These are phyloP conservation scores for Trochalopteron elliotii DNA, from an alignment of 2,113 vertebrate genomes.

Conservation along the genomic window DNA sequence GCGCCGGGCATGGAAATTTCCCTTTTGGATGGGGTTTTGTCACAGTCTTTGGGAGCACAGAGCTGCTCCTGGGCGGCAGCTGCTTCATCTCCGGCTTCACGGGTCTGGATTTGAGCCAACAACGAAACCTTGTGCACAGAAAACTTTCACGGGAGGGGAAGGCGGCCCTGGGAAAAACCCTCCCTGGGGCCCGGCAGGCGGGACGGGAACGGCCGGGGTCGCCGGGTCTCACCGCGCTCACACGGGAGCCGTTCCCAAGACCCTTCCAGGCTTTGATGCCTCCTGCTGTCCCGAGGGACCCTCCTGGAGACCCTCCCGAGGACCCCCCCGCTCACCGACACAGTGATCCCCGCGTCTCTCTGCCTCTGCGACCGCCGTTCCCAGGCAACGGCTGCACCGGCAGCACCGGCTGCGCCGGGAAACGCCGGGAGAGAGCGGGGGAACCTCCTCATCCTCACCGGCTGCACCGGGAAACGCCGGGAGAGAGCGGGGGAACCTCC, in stretches of 20 bases:
- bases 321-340: not conserved
- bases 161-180: not conserved
- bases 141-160: not conserved
- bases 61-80: not conserved
- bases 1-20: rapidly evolving
- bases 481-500: not conserved
- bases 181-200: not conserved
- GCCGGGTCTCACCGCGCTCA: not conserved
- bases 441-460: not conserved
- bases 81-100: not conserved
- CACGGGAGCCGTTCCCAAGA: not conserved
- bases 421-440: not conserved
- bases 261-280: not conserved
- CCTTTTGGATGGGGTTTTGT: not conserved
- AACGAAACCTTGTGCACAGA: rapidly evolving
- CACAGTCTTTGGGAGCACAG: not conserved
- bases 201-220: not conserved
- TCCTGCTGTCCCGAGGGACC: not conserved
- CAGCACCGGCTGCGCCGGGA: not conserved
- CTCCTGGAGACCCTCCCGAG: not conserved
- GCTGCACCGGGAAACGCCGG: not conserved
- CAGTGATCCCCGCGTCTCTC: conserved; percentile 16
- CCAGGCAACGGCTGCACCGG: conserved; percentile 42
- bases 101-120: not conserved
- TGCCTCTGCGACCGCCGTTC: not conserved